These are phyloP conservation scores for Sisyra nigra DNA, from an alignment of 2,888 invertebrate species.

Conservation along the genomic window DNA sequence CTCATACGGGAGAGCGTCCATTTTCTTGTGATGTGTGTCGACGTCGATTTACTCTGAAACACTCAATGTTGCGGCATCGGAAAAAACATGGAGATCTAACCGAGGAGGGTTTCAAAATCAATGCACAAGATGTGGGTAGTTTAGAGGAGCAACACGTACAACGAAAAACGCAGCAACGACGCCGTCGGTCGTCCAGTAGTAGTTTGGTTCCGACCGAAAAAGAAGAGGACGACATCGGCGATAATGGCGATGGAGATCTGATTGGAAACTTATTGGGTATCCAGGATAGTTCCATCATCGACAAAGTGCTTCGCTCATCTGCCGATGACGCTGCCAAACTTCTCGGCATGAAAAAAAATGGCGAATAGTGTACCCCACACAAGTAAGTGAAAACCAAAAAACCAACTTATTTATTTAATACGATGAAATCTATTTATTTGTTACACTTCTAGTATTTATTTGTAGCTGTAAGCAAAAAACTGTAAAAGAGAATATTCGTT, in stretches of 20 bases:
- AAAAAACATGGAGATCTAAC: slow-evolving; percentile 61
- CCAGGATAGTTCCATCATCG: slow-evolving; percentile 69
- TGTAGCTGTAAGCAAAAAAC: too few relatives aligned
- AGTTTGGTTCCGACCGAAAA: slow-evolving; percentile 29
- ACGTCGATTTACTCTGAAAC: slow-evolving; percentile 79
- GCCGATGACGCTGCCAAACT: slow-evolving; percentile 78
- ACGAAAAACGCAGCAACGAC: neutral
- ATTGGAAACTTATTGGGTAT: slow-evolving; percentile 83
- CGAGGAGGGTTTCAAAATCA: slow-evolving; percentile 30
- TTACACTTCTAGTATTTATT: too few relatives aligned
- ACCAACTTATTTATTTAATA: too few relatives aligned
- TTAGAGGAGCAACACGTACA: slow-evolving; percentile 32
- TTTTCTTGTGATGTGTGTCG: slow-evolving; percentile 84
- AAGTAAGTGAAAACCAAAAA: too few relatives aligned
- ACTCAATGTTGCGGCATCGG: slow-evolving; percentile 85
- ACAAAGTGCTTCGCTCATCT: slow-evolving; percentile 64
- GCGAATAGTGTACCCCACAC: neutral
- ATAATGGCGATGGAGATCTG: slow-evolving; percentile 49
- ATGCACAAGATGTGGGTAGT: slow-evolving; percentile 34
- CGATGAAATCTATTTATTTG: too few relatives aligned
- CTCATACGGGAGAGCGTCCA: slow-evolving; percentile 83
- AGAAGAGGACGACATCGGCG: slow-evolving; percentile 28
- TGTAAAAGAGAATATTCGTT: too few relatives aligned
- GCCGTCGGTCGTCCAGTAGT: slow-evolving; percentile 7
- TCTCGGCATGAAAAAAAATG: slow-evolving; percentile 57